Percentiles rank a stretch among this genome's conserved stretches.
Evolutionary conservation across 2,797 vertebrate genomes (phyloP).

Genomic region (Rhinichthys osculus): DNA sequence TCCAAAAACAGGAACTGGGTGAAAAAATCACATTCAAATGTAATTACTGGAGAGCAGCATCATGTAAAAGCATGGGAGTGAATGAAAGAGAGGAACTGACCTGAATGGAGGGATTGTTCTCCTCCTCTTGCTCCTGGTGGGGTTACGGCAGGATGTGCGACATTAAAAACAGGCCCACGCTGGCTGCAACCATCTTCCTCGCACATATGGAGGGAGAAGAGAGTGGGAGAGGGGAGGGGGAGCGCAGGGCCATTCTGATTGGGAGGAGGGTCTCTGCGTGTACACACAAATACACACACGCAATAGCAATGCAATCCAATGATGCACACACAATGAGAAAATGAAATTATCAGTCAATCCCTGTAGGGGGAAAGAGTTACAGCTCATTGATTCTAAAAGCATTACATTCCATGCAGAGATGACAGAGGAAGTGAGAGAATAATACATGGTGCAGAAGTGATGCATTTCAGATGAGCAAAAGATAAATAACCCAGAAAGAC

Average conservation of each 20-base stretch:
- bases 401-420: not conserved
- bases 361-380: not conserved
- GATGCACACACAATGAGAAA: constrained; percentile 31
- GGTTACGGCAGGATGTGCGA: constrained; percentile 44
- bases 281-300: not conserved
- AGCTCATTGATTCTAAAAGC: not conserved
- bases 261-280: constrained; percentile 34
- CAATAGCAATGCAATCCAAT: constrained; percentile 10
- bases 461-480: constrained; percentile 1
- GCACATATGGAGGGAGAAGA: constrained; percentile 41
- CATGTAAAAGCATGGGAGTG: constrained; percentile 3
- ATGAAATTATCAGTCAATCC: not conserved
- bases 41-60: constrained; percentile 30
- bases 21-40: constrained; percentile 52
- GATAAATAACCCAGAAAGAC: constrained; percentile 4
- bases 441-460: not conserved
- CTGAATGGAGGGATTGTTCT: constrained; percentile 34
- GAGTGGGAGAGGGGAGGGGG: constrained; percentile 19
- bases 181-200: constrained; percentile 47
- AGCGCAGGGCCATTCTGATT: constrained; percentile 6
- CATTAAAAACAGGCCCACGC: constrained; percentile 58
- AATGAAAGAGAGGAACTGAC: constrained; percentile 27
- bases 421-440: constrained; percentile 8
- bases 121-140: constrained; percentile 42
- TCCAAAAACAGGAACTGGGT: constrained; percentile 40